Base-by-base conservation (phyloP, 2,113 vertebrate genomes). In the Arenaria interpres region DNA sequence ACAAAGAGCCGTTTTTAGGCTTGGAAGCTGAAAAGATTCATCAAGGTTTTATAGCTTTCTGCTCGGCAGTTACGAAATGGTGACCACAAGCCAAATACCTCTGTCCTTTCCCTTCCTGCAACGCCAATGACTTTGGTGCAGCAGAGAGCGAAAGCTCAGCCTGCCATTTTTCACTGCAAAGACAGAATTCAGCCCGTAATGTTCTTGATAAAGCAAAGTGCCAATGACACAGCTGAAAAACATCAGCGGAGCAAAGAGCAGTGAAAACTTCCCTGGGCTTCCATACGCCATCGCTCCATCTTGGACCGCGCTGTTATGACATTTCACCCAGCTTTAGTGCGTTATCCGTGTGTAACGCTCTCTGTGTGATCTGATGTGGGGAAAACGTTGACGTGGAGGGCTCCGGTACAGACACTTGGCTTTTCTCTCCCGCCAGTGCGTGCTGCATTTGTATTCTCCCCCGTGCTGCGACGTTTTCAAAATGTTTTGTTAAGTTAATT, bases 141-240 rank as follows among this genome's bases (percentile, higher is more conserved):
- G 39, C 5, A 4, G 69, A 33, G 64, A 84, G 80, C 79, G 25
- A 39, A 80, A 80, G 14, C 23, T 6, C 92, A 88, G 56, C 60
- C 86, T 35, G 66, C 72, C 84, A 15, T 95, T 95, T 87, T 53
- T 94, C 93, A 77, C 88, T 35, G 71, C 91, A 53, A 73, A 75
- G 90, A 30, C 96, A 92, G 89, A 75, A 77, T 19, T 37, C 89
- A 63, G 92, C 92, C 92, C 46, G 1, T 45, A 82, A 95, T 43
- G 86, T 45, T 96, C 95, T 57, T 50, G 89, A 76, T 64, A n/a
- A 78, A 86, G 94, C 92, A 30, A 48, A 93, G 94, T 2, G 45
- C 95, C 92, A 95, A 82, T 95, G 96, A 96, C 86, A 96, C 95
- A 95, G 94, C 96, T 96, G 95, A 96, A 96, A 97, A 96, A 62